Evolutionary conservation across 1,140 invertebrate genomes (phyloP).

Genomic region (Euura saliciscinereae): DNA sequence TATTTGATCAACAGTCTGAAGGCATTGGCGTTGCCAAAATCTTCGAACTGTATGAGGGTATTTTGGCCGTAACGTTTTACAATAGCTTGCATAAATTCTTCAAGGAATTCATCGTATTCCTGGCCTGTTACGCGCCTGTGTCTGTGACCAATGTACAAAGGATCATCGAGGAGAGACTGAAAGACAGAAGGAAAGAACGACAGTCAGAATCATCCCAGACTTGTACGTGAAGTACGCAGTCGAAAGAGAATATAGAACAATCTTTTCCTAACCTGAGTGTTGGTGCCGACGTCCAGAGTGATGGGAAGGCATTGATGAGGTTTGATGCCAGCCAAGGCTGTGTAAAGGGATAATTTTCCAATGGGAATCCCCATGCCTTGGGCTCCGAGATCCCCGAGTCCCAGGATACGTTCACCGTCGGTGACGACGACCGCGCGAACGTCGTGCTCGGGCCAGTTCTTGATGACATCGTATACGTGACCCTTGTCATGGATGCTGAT

Average conservation of each 20-base stretch:
- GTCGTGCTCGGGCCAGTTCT: constrained; percentile 88
- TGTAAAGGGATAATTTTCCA: constrained; percentile 90
- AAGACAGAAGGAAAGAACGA: constrained; percentile 21
- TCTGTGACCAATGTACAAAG: constrained; percentile 89
- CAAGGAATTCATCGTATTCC: constrained; percentile 91
- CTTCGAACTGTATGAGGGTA: constrained; percentile 91
- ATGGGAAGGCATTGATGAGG: constrained; percentile 89
- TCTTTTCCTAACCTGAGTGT: constrained; percentile 70
- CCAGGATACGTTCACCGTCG: constrained; percentile 92
- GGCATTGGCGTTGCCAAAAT: constrained; percentile 92
- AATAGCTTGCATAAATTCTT: constrained; percentile 96
- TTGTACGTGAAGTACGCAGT: too few species aligned
- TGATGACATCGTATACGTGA: constrained; percentile 83
- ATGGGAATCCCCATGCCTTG: constrained; percentile 95
- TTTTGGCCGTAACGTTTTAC: constrained; percentile 84
- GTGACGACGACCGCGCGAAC: constrained; percentile 92
- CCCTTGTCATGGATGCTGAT: constrained; percentile 96
- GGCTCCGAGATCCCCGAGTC: constrained; percentile 91
- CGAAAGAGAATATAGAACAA: too few species aligned
- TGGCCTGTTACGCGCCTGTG: constrained; percentile 81
- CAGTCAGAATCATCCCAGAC: too few species aligned
- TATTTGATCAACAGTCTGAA: constrained; percentile 88
- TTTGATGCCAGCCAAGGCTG: constrained; percentile 89
- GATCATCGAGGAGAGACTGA: constrained; percentile 81
- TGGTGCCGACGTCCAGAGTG: constrained; percentile 91